These are phyloP conservation scores for Trichomycterus rosablanca DNA, from an alignment of 2,113 vertebrate species.

Conservation along the genomic window DNA sequence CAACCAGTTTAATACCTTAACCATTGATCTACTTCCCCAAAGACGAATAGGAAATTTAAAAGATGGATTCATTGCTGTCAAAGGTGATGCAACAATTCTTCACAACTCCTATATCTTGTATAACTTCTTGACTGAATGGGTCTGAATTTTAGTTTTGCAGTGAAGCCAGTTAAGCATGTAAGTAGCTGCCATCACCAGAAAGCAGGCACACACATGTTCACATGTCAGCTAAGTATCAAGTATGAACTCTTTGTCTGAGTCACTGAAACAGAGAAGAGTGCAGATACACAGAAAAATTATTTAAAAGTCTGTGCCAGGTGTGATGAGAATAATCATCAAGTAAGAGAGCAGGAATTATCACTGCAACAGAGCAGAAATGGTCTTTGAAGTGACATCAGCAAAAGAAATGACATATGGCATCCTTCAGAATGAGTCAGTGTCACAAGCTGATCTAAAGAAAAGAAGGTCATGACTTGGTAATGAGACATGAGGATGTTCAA, in stretches of 20 bases:
- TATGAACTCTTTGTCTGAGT: conserved; percentile 15
- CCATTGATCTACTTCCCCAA: too few relatives aligned
- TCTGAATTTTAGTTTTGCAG: too few relatives aligned
- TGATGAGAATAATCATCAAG: conserved; percentile 12
- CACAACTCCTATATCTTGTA: too few relatives aligned
- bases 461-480: background rate
- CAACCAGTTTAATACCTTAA: too few relatives aligned
- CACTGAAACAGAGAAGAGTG: conserved; percentile 9
- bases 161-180: conserved; percentile 5
- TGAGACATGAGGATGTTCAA: conserved; percentile 4
- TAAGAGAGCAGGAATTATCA: conserved; percentile 5
- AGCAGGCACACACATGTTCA: background rate
- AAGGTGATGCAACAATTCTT: too few relatives aligned
- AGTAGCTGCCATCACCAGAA: conserved; percentile 3
- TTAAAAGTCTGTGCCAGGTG: background rate
- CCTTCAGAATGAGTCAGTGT: conserved; percentile 15
- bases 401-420: conserved; percentile 18
- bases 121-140: too few relatives aligned
- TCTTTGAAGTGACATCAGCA: conserved; percentile 14
- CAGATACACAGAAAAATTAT: conserved; percentile 4
- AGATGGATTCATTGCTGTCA: too few relatives aligned
- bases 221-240: conserved; percentile 37
- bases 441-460: background rate
- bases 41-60: too few relatives aligned
- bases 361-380: conserved; percentile 3